Percentiles rank a stretch among this genome's conserved stretches.
Evolutionary conservation across 2,888 invertebrate genomes (phyloP).

Genomic region (Trissonchulus latispiculum): DNA sequence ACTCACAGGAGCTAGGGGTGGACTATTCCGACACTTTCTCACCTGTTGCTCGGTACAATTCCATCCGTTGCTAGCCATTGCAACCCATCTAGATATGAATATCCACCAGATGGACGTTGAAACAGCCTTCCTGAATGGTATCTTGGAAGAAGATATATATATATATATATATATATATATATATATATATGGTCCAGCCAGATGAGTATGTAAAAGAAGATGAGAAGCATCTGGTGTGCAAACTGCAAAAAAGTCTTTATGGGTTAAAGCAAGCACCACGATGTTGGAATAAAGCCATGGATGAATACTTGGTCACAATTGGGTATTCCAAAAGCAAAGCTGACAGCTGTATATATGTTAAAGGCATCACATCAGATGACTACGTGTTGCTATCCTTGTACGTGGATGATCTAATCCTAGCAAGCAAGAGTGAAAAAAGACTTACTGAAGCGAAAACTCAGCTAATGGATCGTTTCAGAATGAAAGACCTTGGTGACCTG

Average conservation of each 20-base stretch:
- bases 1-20: constrained; percentile 26
- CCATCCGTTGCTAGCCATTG: constrained; percentile 28
- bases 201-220: constrained; percentile 26
- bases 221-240: constrained; percentile 27
- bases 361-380: not conserved
- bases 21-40: constrained; percentile 32
- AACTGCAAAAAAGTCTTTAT: constrained; percentile 30
- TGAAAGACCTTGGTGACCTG: not conserved
- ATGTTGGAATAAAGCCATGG: constrained; percentile 28
- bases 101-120: constrained; percentile 31
- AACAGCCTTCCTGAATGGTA: constrained; percentile 32
- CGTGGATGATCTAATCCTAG: not conserved
- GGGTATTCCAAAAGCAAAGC: constrained; percentile 8
- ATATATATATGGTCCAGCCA: constrained; percentile 31
- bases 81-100: constrained; percentile 23
- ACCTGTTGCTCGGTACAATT: constrained; percentile 27
- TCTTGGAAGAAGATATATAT: constrained; percentile 27
- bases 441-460: not conserved
- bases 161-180: no score
- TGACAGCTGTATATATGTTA: not conserved
- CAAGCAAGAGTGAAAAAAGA: not conserved
- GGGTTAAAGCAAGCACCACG: constrained; percentile 27
- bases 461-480: not conserved
- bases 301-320: constrained; percentile 20
- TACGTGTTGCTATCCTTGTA: not conserved